Evolutionary conservation across 37 sponge, comb jelly and placozoan species (phyloP).

Genomic region (Halichondria panicea): DNA sequence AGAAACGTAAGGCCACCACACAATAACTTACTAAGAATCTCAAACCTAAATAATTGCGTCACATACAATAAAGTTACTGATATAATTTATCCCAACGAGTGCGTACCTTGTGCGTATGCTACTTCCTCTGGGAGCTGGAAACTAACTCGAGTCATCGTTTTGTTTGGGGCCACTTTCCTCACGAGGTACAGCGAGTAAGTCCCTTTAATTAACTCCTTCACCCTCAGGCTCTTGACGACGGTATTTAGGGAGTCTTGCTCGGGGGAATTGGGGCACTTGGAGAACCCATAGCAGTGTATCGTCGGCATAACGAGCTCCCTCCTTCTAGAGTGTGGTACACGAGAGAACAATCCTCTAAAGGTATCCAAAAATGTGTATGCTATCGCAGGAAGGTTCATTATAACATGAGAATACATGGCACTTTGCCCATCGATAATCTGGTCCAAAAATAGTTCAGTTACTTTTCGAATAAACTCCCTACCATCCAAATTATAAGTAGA

Average conservation of each 20-base stretch:
- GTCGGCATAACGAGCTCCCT: slow-evolving; percentile 38
- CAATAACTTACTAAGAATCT: too few species aligned
- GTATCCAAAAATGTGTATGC: slow-evolving; percentile 75
- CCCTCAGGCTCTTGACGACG: slow-evolving; percentile 45
- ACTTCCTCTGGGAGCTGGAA: slow-evolving; percentile 71
- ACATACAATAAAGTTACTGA: too few species aligned
- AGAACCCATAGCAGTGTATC: slow-evolving; percentile 88
- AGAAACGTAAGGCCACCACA: too few species aligned
- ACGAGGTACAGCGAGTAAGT: slow-evolving; percentile 42
- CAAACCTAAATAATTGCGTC: too few species aligned
- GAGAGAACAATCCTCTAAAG: slow-evolving; percentile 35
- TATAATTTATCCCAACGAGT: too few species aligned
- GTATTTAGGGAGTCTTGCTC: slow-evolving; percentile 37
- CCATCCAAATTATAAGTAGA: slow-evolving; percentile 84
- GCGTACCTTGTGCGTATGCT: too few species aligned
- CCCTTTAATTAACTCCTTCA: slow-evolving; percentile 10
- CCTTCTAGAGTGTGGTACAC: slow-evolving; percentile 18
- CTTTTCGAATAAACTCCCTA: slow-evolving; percentile 73
- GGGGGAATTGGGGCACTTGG: slow-evolving; percentile 6
- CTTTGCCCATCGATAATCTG: too few species aligned
- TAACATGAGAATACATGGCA: slow-evolving; percentile 43
- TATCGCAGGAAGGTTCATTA: slow-evolving; percentile 90
- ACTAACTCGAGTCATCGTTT: slow-evolving; percentile 74
- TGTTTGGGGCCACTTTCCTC: slow-evolving; percentile 79
- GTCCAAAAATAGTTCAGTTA: slow-evolving; percentile 32